Evolutionary conservation across 2,888 invertebrate species (phyloP).

Genomic region (Phania funesta): DNA sequence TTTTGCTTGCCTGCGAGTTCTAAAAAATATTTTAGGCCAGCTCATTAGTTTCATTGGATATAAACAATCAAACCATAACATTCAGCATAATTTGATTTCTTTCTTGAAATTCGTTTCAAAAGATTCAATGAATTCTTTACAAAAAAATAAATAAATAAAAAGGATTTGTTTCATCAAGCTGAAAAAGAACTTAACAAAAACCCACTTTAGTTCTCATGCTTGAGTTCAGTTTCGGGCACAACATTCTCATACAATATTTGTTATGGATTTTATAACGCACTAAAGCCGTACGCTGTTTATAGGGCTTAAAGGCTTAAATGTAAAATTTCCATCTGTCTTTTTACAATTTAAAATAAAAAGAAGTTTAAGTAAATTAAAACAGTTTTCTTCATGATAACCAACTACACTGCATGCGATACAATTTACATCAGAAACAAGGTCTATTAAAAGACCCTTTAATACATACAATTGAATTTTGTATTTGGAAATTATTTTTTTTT

Average conservation of each 20-base stretch:
- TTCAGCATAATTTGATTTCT: conserved; percentile 43
- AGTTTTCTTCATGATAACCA: too few relatives aligned
- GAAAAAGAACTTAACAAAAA: neutral
- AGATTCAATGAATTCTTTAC: conserved; percentile 27
- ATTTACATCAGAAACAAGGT: too few relatives aligned
- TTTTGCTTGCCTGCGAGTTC: conserved; percentile 9
- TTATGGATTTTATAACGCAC: conserved; percentile 8
- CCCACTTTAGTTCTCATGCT: conserved; percentile 30
- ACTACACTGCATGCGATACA: too few relatives aligned
- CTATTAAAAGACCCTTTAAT: too few relatives aligned
- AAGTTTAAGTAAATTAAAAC: too few relatives aligned
- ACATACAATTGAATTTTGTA: too few relatives aligned
- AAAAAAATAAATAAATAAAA: conserved; percentile 13
- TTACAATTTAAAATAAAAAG: too few relatives aligned
- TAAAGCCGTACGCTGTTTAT: neutral
- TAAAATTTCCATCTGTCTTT: neutral
- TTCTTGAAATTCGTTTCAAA: conserved; percentile 21
- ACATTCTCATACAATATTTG: conserved; percentile 17
- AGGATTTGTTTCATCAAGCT: neutral
- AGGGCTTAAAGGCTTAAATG: neutral
- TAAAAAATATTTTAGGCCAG: conserved; percentile 69
- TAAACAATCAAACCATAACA: conserved; percentile 56
- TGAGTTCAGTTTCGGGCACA: neutral
- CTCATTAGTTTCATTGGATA: conserved; percentile 69
- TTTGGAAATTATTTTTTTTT: neutral